Evolutionary conservation across 2,113 vertebrate genomes (phyloP).

Genomic region (Melanostigma gelatinosum): DNA sequence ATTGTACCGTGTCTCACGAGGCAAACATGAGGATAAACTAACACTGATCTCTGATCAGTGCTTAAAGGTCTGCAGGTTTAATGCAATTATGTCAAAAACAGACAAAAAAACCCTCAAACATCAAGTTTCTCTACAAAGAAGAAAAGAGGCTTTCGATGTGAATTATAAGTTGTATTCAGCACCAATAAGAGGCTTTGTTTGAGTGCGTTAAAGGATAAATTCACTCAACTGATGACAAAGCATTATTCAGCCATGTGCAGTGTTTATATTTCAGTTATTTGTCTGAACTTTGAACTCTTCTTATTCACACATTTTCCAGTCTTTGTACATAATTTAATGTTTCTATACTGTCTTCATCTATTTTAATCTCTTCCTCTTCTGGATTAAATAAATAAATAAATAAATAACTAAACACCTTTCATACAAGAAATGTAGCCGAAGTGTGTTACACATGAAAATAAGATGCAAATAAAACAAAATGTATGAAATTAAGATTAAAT

Average conservation of each 20-base stretch:
- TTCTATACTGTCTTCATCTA: too few species aligned
- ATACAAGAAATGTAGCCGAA: too few species aligned
- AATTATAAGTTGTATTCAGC: background rate
- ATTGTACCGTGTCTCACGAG: background rate
- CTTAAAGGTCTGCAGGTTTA: constrained; percentile 19
- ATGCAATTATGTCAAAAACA: constrained; percentile 7
- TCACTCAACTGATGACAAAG: background rate
- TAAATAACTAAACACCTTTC: too few species aligned
- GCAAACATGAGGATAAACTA: constrained; percentile 21
- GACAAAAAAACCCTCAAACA: background rate
- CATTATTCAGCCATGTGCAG: too few species aligned
- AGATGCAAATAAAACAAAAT: too few species aligned
- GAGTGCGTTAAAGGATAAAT: background rate
- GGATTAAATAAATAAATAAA: background rate
- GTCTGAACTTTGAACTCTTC: background rate
- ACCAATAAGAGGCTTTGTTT: background rate
- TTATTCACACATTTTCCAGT: too few species aligned
- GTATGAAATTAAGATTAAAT: too few species aligned
- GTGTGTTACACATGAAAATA: too few species aligned
- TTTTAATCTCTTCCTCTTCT: too few species aligned
- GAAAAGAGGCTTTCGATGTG: background rate
- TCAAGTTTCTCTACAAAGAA: background rate
- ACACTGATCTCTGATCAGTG: constrained; percentile 2
- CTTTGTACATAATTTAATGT: too few species aligned
- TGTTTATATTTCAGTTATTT: background rate